phyloP scores from a whole-genome alignment of 2,888 invertebrate species.

The Xestia sexstrigata region DNA sequence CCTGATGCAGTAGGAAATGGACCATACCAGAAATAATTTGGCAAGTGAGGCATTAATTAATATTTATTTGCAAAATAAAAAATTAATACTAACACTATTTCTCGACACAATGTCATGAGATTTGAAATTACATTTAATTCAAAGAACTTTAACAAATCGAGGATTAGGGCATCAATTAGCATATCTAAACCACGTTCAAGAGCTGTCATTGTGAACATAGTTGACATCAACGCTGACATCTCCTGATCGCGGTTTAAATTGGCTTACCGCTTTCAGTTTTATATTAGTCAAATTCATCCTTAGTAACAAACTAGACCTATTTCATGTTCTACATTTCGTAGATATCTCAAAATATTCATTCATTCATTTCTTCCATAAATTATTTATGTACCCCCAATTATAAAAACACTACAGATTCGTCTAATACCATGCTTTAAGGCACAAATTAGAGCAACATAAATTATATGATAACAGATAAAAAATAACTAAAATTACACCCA shows the following conservation, averaged over 20 bases:
- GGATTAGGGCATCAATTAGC: neutral
- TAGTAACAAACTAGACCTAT: neutral
- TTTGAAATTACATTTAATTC: neutral
- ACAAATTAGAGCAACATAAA: too few relatives aligned
- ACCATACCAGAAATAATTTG: neutral
- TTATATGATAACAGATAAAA: too few relatives aligned
- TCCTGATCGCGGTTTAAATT: too few relatives aligned
- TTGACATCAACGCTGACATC: neutral
- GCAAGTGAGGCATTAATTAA: neutral
- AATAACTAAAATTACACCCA: too few relatives aligned
- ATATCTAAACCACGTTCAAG: neutral
- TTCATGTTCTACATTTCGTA: neutral
- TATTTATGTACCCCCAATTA: slow-evolving; percentile 22
- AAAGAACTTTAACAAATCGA: neutral
- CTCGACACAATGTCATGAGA: neutral
- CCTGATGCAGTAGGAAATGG: neutral
- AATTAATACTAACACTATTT: neutral
- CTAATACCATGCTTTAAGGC: too few relatives aligned
- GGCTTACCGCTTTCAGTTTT: neutral
- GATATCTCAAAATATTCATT: neutral
- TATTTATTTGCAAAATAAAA: neutral
- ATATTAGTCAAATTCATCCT: neutral
- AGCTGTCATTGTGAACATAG: neutral
- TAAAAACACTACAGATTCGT: too few relatives aligned
- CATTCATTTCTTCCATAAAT: slow-evolving; percentile 60